Evolutionary conservation across 2,797 vertebrate species (phyloP).

Genomic region (Paedocypris micromegethes): DNA sequence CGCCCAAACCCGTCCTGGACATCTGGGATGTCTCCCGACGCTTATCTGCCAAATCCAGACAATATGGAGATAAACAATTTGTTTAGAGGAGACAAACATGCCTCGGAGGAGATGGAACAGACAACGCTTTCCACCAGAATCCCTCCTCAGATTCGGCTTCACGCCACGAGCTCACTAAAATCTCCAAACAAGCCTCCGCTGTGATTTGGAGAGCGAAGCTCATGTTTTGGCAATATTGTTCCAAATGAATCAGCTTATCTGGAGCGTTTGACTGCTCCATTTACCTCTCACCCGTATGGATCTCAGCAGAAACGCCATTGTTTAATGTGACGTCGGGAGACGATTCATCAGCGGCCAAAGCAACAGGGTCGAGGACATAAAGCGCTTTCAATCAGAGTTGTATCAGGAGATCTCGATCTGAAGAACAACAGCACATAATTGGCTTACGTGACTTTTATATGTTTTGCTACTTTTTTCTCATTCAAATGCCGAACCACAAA

Average conservation of each 20-base stretch:
- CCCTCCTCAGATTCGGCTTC: neutral
- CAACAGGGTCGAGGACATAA: constrained; percentile 21
- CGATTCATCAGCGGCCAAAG: constrained; percentile 18
- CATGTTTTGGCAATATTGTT: constrained; percentile 37
- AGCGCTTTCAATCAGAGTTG: neutral
- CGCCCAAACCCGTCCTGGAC: neutral
- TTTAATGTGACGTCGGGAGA: constrained; percentile 17
- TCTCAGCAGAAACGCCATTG: neutral
- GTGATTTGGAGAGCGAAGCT: constrained; percentile 29
- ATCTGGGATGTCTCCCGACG: constrained; percentile 11
- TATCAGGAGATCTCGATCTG: constrained; percentile 13
- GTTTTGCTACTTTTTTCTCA: neutral
- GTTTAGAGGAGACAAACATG: constrained; percentile 10
- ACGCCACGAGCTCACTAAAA: constrained; percentile 14
- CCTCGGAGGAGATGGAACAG: constrained; percentile 19
- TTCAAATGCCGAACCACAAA: too few species aligned
- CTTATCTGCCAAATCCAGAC: constrained; percentile 20
- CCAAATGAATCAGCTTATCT: constrained; percentile 31
- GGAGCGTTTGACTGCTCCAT: constrained; percentile 16
- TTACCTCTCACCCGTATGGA: constrained; percentile 19
- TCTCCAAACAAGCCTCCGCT: constrained; percentile 23
- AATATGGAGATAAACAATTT: constrained; percentile 29
- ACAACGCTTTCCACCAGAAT: constrained; percentile 3
- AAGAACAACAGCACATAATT: constrained; percentile 18
- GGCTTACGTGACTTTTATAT: neutral